These are phyloP conservation scores for Dendrocincla fuliginosa DNA, from an alignment of 2,797 vertebrate genomes.

Conservation along the genomic window DNA sequence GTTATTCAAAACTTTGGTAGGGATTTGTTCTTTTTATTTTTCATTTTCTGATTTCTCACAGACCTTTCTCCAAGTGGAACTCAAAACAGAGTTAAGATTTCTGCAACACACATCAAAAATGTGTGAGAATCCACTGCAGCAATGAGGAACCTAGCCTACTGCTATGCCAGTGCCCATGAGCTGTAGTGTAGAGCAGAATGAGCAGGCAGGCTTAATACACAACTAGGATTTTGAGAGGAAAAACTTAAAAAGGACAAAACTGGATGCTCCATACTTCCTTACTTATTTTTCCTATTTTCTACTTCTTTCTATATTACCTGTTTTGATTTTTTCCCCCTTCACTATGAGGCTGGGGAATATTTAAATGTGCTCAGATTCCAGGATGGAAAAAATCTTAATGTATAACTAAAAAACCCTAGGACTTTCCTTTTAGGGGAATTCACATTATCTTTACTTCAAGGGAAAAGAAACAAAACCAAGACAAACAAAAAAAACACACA, in stretches of 20 bases:
- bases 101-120: background rate
- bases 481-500: too few species aligned
- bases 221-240: background rate
- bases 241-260: background rate
- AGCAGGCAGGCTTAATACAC: background rate
- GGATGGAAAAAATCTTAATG: background rate
- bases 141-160: background rate
- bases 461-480: background rate
- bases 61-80: background rate
- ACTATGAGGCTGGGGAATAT: background rate
- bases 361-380: background rate
- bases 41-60: background rate
- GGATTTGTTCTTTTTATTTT: accelerated
- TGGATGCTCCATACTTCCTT: background rate
- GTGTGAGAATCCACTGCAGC: background rate
- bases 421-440: background rate
- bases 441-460: background rate
- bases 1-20: background rate
- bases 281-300: background rate
- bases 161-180: background rate
- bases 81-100: background rate
- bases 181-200: background rate
- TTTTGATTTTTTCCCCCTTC: background rate
- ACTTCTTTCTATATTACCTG: background rate
- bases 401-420: background rate